Conservation (phyloP, 1,140 invertebrate species). For the Gryllus bimaculatus region DNA sequence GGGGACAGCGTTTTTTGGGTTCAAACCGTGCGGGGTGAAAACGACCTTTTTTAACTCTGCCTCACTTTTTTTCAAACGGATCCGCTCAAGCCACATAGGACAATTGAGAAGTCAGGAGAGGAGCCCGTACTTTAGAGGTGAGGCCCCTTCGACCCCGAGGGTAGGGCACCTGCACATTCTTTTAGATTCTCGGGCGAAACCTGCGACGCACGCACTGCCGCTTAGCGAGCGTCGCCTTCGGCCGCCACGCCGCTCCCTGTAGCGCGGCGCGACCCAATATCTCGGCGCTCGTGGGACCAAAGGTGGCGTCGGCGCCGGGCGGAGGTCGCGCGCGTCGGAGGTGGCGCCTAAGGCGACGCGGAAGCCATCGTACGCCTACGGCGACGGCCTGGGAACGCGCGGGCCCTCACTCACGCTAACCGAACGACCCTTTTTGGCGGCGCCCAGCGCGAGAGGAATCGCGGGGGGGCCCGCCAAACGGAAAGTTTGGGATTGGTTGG, state of each 20-base stretch:
- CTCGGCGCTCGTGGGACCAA: no score
- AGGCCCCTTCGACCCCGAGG: neutral
- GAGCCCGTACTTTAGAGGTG: neutral
- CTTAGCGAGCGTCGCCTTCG: no score
- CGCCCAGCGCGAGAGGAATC: no score
- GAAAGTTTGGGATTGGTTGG: no score
- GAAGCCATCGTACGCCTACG: no score
- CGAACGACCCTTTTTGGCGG: neutral
- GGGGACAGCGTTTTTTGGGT: neutral
- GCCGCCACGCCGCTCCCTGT: no score
- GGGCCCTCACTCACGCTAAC: neutral
- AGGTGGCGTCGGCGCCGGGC: no score
- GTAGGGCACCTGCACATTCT: neutral
- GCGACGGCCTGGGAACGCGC: neutral
- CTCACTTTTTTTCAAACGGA: conserved; percentile 9
- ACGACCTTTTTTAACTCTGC: neutral
- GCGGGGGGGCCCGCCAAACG: no score
- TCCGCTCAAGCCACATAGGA: conserved; percentile 13
- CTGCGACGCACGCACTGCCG: neutral
- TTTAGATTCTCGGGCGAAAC: neutral
- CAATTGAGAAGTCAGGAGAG: conserved; percentile 16
- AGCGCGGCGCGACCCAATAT: no score
- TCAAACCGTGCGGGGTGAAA: neutral
- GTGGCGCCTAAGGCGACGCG: no score
- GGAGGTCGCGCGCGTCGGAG: no score